Base-by-base conservation (phyloP, 1,140 invertebrate genomes). In the Neocloeon triangulifer region DNA sequence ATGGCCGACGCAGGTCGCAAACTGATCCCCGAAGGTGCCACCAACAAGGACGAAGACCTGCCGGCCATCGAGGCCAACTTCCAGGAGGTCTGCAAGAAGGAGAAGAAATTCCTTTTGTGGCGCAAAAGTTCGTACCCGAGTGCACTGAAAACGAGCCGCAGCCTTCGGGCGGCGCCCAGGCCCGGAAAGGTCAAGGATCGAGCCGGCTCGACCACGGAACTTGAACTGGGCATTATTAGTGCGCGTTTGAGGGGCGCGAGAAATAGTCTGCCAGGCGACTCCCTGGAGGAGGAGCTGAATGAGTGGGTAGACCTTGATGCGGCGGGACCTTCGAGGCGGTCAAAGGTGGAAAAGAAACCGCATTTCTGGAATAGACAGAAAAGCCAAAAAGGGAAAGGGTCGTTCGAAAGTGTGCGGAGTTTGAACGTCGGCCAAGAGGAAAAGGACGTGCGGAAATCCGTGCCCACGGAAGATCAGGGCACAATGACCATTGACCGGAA, bases 1-100 rank as follows among this genome's bases (percentile, higher is more conserved):
- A 86, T 86, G 80, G 66, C 77, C 0, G 79, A 85, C 42, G 77
- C 79, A 8, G 79, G 79, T n/a, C 65, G 76, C 25, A 71, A 71
- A 42, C 57, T 86, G 9, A 72, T 85, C 23, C 78, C 79, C 0
- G 79, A 84, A 30, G 69, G 70, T 2, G 32, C 20, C 38, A 61
- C 59, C 0, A 70, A 73, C 51, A 56, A 66, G 4, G 43, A 59
- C 1, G 75, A 80, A 43, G 76, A 79, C 43, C 59, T 81, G 17
- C 69, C 72, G 0, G 66, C 70, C 37, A 70, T 84, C 29, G 78
- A 84, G 46, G 69, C 73, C 10, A 74, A 81, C 43, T 86, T 82
- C 46, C 76, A 84, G 44, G 66, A 78, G 26, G 68, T 81, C 0
- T 84, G 79, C 43, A 62, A 66, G 25, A 64, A 64, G 33, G 75